These are phyloP conservation scores for Vidua chalybeata DNA, from an alignment of 2,113 vertebrate genomes.

Conservation along the genomic window DNA sequence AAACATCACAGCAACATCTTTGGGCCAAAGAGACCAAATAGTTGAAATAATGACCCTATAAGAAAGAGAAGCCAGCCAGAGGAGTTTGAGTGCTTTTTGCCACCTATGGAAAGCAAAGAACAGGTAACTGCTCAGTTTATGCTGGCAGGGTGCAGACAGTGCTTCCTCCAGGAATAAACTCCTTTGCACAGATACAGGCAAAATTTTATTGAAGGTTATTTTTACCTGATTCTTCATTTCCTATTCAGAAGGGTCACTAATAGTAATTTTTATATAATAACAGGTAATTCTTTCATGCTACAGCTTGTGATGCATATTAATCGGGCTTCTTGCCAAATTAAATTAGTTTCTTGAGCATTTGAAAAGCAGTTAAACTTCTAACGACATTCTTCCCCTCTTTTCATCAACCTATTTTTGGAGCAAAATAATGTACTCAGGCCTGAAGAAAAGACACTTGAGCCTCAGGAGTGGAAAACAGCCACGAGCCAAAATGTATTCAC, in stretches of 20 bases:
- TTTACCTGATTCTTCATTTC: neutral
- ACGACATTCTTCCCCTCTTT: constrained; percentile 11
- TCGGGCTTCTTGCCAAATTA: constrained; percentile 42
- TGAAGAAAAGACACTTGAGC: constrained; percentile 48
- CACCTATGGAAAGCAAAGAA: neutral
- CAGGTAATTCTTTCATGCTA: constrained; percentile 39
- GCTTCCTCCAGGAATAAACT: neutral
- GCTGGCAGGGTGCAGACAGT: neutral
- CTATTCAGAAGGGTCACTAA: constrained; percentile 7
- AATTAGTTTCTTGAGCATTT: constrained; percentile 23
- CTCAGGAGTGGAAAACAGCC: constrained; percentile 58
- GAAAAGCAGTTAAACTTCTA: constrained; percentile 61
- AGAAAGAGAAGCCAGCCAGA: neutral
- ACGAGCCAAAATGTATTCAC: constrained; percentile 45
- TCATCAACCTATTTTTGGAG: constrained; percentile 55
- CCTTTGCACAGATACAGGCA: neutral
- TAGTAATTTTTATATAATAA: neutral
- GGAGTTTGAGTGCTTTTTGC: neutral
- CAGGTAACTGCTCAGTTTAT: neutral
- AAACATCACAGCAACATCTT: neutral
- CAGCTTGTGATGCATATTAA: constrained; percentile 30
- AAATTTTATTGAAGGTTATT: neutral
- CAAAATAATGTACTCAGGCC: constrained; percentile 48
- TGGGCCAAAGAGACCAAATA: neutral
- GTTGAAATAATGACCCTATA: neutral